Percentiles rank a stretch among this genome's conserved stretches.
phyloP scores from a whole-genome alignment of 2,113 vertebrate species.

The Lethenteron camtschaticum region DNA sequence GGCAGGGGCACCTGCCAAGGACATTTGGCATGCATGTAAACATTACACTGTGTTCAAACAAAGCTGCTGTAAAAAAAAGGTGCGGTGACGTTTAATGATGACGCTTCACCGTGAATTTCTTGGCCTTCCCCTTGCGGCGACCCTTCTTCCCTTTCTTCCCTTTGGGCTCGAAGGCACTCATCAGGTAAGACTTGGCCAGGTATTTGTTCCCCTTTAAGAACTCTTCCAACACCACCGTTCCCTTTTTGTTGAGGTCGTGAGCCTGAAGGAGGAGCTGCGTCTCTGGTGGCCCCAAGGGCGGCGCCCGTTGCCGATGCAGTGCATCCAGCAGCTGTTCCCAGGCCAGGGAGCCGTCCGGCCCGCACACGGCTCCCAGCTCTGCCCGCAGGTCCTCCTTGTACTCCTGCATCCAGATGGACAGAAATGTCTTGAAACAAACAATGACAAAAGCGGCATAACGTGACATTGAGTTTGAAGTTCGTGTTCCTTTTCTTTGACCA shows the following conservation, averaged over 20 bases:
- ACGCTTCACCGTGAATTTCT: conserved; percentile 16
- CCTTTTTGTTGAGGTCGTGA: conserved; percentile 22
- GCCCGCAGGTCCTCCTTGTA: conserved; percentile 25
- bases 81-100: too few relatives aligned
- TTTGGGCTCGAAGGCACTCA: conserved; percentile 31
- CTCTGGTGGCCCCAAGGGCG: conserved; percentile 19
- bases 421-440: too few relatives aligned
- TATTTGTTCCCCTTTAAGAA: conserved; percentile 63
- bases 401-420: conserved; percentile 15
- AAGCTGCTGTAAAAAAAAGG: too few relatives aligned
- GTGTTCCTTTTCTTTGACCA: too few relatives aligned
- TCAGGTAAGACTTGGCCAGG: conserved; percentile 35
- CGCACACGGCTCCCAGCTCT: conserved; percentile 16
- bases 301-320: conserved; percentile 23
- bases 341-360: conserved; percentile 18
- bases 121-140: conserved; percentile 24
- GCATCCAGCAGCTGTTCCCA: conserved; percentile 27
- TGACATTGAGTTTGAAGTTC: too few relatives aligned
- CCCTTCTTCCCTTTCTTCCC: conserved; percentile 30
- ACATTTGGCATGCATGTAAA: too few relatives aligned
- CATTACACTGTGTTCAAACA: too few relatives aligned
- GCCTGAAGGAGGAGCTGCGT: conserved; percentile 21
- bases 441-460: too few relatives aligned
- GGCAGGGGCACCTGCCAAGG: conserved; percentile 27
- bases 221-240: conserved; percentile 26